Evolutionary conservation across 2,113 vertebrate genomes (phyloP), one percentile per base, ranked within the genome.

Genomic region (Oryzias curvinotus): DNA sequence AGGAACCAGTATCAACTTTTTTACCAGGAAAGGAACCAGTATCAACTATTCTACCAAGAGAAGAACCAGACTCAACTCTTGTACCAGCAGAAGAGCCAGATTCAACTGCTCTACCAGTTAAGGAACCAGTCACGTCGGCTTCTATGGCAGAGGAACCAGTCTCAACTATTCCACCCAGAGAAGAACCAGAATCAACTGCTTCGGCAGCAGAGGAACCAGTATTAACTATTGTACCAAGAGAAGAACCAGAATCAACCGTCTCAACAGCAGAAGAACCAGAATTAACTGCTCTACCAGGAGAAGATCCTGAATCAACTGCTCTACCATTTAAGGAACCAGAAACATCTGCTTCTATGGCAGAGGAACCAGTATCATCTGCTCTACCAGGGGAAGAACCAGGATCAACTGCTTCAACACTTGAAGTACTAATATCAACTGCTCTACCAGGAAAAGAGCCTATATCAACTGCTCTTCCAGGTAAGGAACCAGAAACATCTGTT

Each of bases 201-300:
- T 17, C 44, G 17, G 4, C 16, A 46, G 45, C 6, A 30, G 21
- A 23, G 1, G 21, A 23, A 23, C 3, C 21, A 2, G 2, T 23
- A 23, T 23, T 3, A n/a, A n/a, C n/a, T n/a, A n/a, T n/a, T n/a
- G n/a, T 3, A 17, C 3, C 8, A 1, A 15, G 15, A 46, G 44
- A 17, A 46, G 5, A 21, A 25, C 3, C 1, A 4, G 14, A 16
- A 26, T 3, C n/a, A 28, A 2, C 45, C 5, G 3, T 3, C 3
- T 2, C 21, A 2, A 23, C 16, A 46, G 16, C 0, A 46, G 5
- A 46, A 30, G 28, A 30, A 30, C 5, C 2, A 2, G 1, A 8
- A 25, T 0, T 0, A 23, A 7, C 41, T 23, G 19, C 16, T 17
- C 21, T 12, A 26, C 1, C 0, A 4, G 0, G 7, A 30, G 5